Evolutionary conservation across 1,140 invertebrate species (phyloP).

Genomic region (Leptinotarsa undecemlineata): DNA sequence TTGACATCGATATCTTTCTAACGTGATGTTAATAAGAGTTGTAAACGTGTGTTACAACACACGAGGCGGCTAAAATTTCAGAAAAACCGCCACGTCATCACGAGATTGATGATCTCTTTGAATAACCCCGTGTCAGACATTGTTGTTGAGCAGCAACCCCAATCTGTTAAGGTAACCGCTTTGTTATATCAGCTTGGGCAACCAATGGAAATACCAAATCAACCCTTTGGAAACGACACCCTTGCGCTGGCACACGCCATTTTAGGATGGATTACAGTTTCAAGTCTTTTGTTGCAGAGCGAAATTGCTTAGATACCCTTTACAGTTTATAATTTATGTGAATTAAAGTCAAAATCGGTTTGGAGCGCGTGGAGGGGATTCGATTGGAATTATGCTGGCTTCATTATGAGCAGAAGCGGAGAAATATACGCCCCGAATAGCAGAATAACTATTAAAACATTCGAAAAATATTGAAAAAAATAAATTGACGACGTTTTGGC

Average conservation of each 20-base stretch:
- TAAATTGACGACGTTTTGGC: no score
- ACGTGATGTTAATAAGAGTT: constrained; percentile 14
- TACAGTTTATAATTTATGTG: background rate
- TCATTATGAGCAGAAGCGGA: no score
- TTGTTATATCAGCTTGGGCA: constrained; percentile 34
- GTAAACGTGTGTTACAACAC: constrained; percentile 27
- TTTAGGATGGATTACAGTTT: constrained; percentile 34
- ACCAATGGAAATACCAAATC: constrained; percentile 32
- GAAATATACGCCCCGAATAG: no score
- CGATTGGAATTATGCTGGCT: no score
- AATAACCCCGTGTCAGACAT: constrained; percentile 32
- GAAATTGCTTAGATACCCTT: constrained; percentile 15
- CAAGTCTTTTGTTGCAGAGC: constrained; percentile 14
- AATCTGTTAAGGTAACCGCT: constrained; percentile 39
- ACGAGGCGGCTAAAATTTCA: constrained; percentile 14
- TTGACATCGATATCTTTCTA: background rate
- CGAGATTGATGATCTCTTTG: constrained; percentile 36
- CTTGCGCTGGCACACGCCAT: constrained; percentile 26
- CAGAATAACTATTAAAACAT: no score
- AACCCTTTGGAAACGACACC: constrained; percentile 23
- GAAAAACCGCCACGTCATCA: constrained; percentile 32
- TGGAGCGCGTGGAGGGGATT: background rate
- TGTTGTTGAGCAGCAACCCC: constrained; percentile 36
- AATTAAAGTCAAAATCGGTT: background rate
- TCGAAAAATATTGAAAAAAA: no score